Percentiles rank a stretch among this genome's conserved stretches.
These are phyloP conservation scores for Melanotus villosus DNA, from an alignment of 2,888 invertebrate species.

Conservation along the genomic window DNA sequence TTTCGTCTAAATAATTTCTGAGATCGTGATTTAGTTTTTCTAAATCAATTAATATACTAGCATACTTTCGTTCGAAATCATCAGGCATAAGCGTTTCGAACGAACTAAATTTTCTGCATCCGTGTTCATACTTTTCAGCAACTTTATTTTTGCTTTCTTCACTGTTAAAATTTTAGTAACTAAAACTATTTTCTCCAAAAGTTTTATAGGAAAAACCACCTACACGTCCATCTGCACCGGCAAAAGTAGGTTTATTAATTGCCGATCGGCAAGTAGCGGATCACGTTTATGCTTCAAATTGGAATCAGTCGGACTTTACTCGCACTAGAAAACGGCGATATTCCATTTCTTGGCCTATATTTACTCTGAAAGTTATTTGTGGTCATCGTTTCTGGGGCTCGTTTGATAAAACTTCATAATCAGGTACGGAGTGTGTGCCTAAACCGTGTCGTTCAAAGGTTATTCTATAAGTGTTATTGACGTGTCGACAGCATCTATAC, in stretches of 20 bases:
- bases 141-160: constrained; percentile 86
- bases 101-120: constrained; percentile 91
- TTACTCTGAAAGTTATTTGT: constrained; percentile 87
- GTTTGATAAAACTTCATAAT: constrained; percentile 95
- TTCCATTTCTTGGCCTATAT: constrained; percentile 77
- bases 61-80: constrained; percentile 94
- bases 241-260: constrained; percentile 58
- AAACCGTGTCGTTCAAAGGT: constrained; percentile 93
- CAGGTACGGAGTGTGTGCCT: constrained; percentile 96
- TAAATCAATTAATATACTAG: constrained; percentile 87
- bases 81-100: constrained; percentile 84
- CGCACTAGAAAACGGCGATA: constrained; percentile 72
- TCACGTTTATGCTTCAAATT: constrained; percentile 73
- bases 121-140: constrained; percentile 88
- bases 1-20: constrained; percentile 86
- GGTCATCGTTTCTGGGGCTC: constrained; percentile 92
- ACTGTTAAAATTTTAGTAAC: constrained; percentile 87
- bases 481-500: constrained; percentile 96
- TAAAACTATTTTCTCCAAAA: constrained; percentile 89
- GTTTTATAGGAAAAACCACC: constrained; percentile 89
- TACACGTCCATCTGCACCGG: constrained; percentile 71
- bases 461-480: constrained; percentile 93
- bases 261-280: constrained; percentile 76
- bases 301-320: constrained; percentile 66
- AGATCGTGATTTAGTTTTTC: constrained; percentile 93